Conservation (phyloP, 2,797 vertebrate genomes). For the Lindbergichthys nudifrons region DNA sequence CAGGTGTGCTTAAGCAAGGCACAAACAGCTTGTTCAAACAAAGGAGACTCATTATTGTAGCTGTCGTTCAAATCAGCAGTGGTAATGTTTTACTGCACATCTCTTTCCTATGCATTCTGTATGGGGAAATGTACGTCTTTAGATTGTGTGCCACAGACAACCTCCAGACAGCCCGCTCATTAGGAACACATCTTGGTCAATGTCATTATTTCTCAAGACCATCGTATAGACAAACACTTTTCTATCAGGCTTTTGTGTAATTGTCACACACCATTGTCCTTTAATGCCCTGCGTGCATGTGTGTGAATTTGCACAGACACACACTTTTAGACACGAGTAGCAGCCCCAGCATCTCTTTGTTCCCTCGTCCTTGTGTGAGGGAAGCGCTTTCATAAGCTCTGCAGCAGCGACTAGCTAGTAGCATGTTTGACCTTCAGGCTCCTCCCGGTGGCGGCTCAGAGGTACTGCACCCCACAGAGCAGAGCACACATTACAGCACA, state of each 20-base stretch:
- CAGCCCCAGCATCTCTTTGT: slow-evolving; percentile 81
- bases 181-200: slow-evolving; percentile 45
- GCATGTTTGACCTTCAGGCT: slow-evolving; percentile 82
- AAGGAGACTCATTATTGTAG: slow-evolving; percentile 37
- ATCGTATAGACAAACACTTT: slow-evolving; percentile 56
- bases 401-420: slow-evolving; percentile 74
- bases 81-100: slow-evolving; percentile 1
- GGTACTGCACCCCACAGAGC: slow-evolving; percentile 58
- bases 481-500: not conserved
- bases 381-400: slow-evolving; percentile 78
- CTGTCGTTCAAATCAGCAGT: not conserved
- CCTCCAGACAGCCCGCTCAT: slow-evolving; percentile 33
- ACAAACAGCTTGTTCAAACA: slow-evolving; percentile 46
- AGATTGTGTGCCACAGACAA: slow-evolving; percentile 18
- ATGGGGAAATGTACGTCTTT: slow-evolving; percentile 32
- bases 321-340: slow-evolving; percentile 55
- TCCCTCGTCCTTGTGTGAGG: slow-evolving; percentile 81
- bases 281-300: slow-evolving; percentile 65
- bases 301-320: slow-evolving; percentile 27
- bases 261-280: slow-evolving; percentile 69
- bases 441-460: slow-evolving; percentile 70
- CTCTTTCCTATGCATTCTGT: slow-evolving; percentile 3
- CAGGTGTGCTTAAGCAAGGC: slow-evolving; percentile 52
- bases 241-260: slow-evolving; percentile 69
- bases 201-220: slow-evolving; percentile 64